Evolutionary conservation across 2,888 invertebrate species (phyloP), one percentile per base, ranked within the genome.

Genomic region (Dolomedes plantarius): DNA sequence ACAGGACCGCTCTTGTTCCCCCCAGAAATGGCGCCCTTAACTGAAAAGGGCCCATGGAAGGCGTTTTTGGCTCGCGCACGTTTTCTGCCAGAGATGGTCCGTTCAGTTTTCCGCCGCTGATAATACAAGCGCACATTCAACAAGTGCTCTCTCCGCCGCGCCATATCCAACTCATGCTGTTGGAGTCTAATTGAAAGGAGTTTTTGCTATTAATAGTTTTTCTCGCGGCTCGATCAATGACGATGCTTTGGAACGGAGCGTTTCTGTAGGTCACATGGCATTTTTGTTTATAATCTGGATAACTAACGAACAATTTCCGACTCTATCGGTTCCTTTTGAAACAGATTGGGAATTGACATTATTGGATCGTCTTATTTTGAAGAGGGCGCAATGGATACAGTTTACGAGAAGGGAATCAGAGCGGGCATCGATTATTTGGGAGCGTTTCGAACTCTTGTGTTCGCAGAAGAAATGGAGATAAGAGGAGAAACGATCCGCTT

Each of bases 61-160:
- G n/a, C n/a, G n/a, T n/a, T n/a, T n/a, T n/a, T n/a, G n/a, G n/a
- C n/a, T n/a, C n/a, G n/a, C n/a, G n/a, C n/a, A n/a, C n/a, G n/a
- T n/a, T n/a, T n/a, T n/a, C n/a, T n/a, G n/a, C n/a, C n/a, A n/a
- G n/a, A n/a, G n/a, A n/a, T n/a, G n/a, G n/a, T n/a, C n/a, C n/a
- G n/a, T 36, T 9, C 36, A 7, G 36, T 36, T 50, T 72, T 36
- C 73, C 46, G 65, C 69, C 62, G 41, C 81, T 82, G 71, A 69
- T 82, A 75, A 69, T 82, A 46, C 64, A 41, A 23, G 56, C 41
- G 16, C 3, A 64, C 72, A 72, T 76, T 64, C 82, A 76, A 83
- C 76, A 76, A 83, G 76, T 76, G 74, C 29, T n/a, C 41, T 69
- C 82, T 46, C 29, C 23, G 56, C 56, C 16, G 65, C 29, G 50